Evolutionary conservation across 2,888 invertebrate species (phyloP), one percentile per base, ranked within the genome.

Genomic region (Hypomecis atomaria): DNA sequence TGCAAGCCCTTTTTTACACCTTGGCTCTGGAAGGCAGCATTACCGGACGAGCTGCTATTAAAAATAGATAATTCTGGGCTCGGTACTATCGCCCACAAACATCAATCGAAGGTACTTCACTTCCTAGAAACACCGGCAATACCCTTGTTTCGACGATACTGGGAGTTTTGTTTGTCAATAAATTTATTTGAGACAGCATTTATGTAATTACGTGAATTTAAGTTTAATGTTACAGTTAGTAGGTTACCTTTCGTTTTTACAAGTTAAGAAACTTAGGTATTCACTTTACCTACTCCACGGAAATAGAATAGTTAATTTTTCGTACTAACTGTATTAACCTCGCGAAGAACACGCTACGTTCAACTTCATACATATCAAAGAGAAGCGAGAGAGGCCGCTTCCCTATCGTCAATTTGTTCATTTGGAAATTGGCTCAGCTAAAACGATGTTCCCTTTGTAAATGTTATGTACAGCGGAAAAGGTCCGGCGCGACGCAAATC

Each of bases 11-110:
- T 63, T 66, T 43, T 57, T 64, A 66, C 67, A 65, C 38, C 57
- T 59, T 64, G 50, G 53, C 59, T 64, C 49, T 65, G 65, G 61
- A 67, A 69, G 69, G 66, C 36, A 68, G 62, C 54, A 58, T 61
- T 65, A 70, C 70, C 71, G 67, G 69, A 70, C 64, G 66, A 71
- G 72, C 72, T 71, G 63, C 68, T 62, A 71, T 67, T 78, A 79
- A 72, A 75, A 78, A 77, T 78, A 78, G 75, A 76, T 67, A 65
- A 68, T 62, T 57, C 62, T 67, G 71, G 68, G 71, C 65, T 70
- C 65, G 58, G 62, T 65, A 68, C 62, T 52, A 58, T 58, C 64
- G 62, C 62, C 58, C 65, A 66, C 59, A 67, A 54, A 59, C 66
- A 59, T 64, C 60, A 67, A 62, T 71, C 56, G 54, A 52, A 66